A percentile compares a stretch with the other conserved stretches of the same genome.
phyloP scores from a whole-genome alignment of 2,888 invertebrate species.

The Ephialtes manifestator region DNA sequence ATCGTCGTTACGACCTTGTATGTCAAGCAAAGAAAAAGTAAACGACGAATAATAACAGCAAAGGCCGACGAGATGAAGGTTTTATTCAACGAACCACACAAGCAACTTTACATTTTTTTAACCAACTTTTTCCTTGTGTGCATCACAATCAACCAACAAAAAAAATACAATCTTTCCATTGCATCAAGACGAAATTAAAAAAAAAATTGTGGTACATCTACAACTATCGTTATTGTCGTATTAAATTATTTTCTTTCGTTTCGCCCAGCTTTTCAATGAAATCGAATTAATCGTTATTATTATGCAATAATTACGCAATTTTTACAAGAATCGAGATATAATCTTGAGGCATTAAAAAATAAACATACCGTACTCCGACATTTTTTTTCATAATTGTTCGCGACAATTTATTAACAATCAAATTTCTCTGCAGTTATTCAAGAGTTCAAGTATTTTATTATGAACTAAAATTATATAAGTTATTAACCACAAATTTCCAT shows the following conservation, averaged over 20 bases:
- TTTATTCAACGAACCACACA: neutral
- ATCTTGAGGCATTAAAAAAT: neutral
- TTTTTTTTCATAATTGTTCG: too few relatives aligned
- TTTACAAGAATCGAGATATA: neutral
- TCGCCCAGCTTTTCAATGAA: neutral
- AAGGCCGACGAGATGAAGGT: slow-evolving; percentile 22
- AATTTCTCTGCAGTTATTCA: too few relatives aligned
- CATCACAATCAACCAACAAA: neutral
- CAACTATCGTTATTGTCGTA: neutral
- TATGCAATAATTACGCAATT: neutral
- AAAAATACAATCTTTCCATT: neutral
- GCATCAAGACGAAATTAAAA: neutral
- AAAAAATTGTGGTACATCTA: neutral
- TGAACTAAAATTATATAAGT: too few relatives aligned
- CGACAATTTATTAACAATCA: too few relatives aligned
- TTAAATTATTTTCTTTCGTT: neutral
- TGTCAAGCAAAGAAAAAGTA: slow-evolving; percentile 10
- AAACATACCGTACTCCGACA: too few relatives aligned
- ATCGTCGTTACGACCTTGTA: slow-evolving; percentile 8
- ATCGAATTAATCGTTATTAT: neutral
- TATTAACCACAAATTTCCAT: too few relatives aligned
- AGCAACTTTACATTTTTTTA: neutral
- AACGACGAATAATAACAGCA: slow-evolving; percentile 4
- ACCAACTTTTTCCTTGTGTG: neutral
- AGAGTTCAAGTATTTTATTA: too few relatives aligned